These are phyloP conservation scores for Microctenopoma steveboyesi DNA, from an alignment of 2,797 vertebrate genomes.

Conservation along the genomic window DNA sequence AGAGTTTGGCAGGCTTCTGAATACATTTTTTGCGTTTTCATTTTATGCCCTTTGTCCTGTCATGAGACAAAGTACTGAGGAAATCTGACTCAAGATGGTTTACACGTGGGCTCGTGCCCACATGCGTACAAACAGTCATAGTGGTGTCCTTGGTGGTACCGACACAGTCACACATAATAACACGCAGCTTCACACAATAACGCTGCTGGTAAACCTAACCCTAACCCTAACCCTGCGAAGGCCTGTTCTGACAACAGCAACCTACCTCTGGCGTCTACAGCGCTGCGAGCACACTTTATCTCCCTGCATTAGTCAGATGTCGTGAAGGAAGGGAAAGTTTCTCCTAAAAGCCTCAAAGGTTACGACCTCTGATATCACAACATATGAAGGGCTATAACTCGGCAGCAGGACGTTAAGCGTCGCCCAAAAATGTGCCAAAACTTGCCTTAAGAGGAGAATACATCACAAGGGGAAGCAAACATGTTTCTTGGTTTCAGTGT, in stretches of 20 bases:
- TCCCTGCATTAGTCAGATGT: slow-evolving; percentile 37
- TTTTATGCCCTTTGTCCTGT: no score
- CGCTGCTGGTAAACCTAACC: slow-evolving; percentile 38
- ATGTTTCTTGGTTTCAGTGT: slow-evolving; percentile 41
- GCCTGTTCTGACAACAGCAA: slow-evolving; percentile 51
- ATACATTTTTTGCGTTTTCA: no score
- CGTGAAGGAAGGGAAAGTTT: slow-evolving; percentile 69
- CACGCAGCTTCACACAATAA: slow-evolving; percentile 45
- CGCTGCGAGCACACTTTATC: slow-evolving; percentile 43
- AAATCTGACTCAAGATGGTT: slow-evolving; percentile 22
- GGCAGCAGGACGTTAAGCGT: slow-evolving; percentile 39
- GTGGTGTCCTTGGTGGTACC: slow-evolving; percentile 2
- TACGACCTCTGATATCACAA: slow-evolving; percentile 54
- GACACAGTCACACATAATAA: slow-evolving; percentile 24
- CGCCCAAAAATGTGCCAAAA: slow-evolving; percentile 56
- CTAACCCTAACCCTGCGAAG: slow-evolving; percentile 32
- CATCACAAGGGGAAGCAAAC: slow-evolving; percentile 25
- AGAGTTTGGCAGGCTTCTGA: no score
- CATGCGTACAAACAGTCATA: slow-evolving; percentile 1
- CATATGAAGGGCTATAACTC: slow-evolving; percentile 65
- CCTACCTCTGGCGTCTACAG: slow-evolving; percentile 41
- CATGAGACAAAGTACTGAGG: neutral
- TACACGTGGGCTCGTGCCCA: slow-evolving; percentile 4
- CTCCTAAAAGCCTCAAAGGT: slow-evolving; percentile 53
- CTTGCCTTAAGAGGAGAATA: slow-evolving; percentile 33